Evolutionary conservation across 2,888 invertebrate genomes (phyloP), one percentile per base, ranked within the genome.

Genomic region (Drosophila fulvimacula): DNA sequence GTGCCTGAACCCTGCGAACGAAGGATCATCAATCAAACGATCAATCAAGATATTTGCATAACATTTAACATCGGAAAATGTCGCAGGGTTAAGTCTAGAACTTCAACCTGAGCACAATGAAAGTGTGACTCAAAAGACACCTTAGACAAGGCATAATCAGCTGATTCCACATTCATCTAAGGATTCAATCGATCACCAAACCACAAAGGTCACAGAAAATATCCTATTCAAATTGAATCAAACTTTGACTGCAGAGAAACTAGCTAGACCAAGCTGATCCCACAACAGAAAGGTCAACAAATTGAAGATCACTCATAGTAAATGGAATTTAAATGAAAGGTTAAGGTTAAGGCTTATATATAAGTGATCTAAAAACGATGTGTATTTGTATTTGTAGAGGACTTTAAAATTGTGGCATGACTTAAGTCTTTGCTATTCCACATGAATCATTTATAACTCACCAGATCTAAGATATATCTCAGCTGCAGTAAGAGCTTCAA

Each of bases 41-140:
- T 66, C 41, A 38, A 77, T 77, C 78, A 78, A 34, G 21, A 30
- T 46, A 62, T 70, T 70, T 70, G 76, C 76, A 76, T 67, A 52
- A 24, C 66, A 70, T 57, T 51, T 30, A 13, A 9, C 17, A 42
- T 27, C 24, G 11, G 19, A 19, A 39, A 17, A 6, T 34, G 38
- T 27, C 10, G n/a, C 9, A n/a, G n/a, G 3, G 13, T n/a, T 21
- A 24, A 15, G 34, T 17, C 5, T 41, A 13, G 21, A 32, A 19
- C 24, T 51, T 2, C 61, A 27, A 60, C 42, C 34, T n/a, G 19
- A 15, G 10, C 24, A 27, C 42, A 61, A 61, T 19, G 6, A 27
- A 4, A 10, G 10, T 13, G 13, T n/a, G 38, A 11, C 15, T 55
- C 30, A n/a, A 30, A 6, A n/a, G 2, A 32, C 1, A 19, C 13